Percentiles rank a stretch among this genome's conserved stretches.
Evolutionary conservation across 2,113 vertebrate genomes (phyloP).

Genomic region (Furnarius figulus): DNA sequence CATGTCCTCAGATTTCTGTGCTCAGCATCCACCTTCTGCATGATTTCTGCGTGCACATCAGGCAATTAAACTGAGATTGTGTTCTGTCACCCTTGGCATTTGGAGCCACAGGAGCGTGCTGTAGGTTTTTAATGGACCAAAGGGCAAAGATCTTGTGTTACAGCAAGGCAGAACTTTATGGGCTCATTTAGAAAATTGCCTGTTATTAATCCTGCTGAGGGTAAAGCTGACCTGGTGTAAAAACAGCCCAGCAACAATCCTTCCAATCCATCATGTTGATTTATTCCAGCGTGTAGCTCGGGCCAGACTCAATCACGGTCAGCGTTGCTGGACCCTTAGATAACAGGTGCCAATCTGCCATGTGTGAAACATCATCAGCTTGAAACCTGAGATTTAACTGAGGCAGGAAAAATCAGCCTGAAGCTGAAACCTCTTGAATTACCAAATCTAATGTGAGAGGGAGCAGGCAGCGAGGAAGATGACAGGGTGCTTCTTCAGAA

Average conservation of each 20-base stretch:
- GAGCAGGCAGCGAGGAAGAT: neutral
- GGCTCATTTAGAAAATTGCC: neutral
- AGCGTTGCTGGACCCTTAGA: neutral
- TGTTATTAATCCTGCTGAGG: neutral
- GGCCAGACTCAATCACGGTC: neutral
- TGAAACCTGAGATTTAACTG: neutral
- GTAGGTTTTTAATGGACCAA: neutral
- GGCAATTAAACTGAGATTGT: neutral
- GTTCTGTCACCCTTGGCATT: neutral
- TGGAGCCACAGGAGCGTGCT: neutral
- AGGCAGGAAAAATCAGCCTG: conserved; percentile 10
- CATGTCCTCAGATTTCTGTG: neutral
- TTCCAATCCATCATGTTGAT: neutral
- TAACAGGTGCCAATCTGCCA: neutral
- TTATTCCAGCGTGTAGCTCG: neutral
- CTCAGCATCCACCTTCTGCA: neutral
- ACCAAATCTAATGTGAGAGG: neutral
- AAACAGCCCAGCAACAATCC: neutral
- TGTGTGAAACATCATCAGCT: conserved; percentile 2
- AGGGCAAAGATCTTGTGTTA: neutral
- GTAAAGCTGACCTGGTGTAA: neutral
- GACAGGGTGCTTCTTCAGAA: neutral
- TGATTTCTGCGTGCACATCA: neutral
- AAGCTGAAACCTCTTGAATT: conserved; percentile 1
- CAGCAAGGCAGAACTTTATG: neutral